Evolutionary conservation across 2,797 vertebrate genomes (phyloP).

Genomic region (Dromococcyx pavoninus): DNA sequence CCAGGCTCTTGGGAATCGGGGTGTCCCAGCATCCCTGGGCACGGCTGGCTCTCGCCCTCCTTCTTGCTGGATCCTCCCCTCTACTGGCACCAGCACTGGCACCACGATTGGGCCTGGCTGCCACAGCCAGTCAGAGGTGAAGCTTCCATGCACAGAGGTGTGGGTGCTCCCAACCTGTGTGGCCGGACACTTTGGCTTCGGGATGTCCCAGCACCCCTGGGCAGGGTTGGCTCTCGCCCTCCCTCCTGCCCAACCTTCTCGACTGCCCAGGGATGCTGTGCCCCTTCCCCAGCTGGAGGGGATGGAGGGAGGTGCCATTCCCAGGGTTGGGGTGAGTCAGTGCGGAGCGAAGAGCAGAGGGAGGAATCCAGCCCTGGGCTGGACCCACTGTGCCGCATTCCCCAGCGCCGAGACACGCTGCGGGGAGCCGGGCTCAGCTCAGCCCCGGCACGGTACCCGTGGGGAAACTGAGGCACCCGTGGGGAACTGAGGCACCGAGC

Average conservation of each 20-base stretch:
- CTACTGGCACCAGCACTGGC: too few relatives aligned
- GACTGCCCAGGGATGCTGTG: background rate
- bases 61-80: too few relatives aligned
- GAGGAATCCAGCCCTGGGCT: constrained; percentile 18
- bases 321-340: background rate
- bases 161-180: background rate
- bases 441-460: background rate
- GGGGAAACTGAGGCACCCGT: constrained; percentile 40
- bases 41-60: too few relatives aligned
- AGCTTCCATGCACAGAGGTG: background rate
- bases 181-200: fast-evolving
- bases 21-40: too few relatives aligned
- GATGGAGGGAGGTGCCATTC: background rate
- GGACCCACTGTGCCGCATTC: constrained; percentile 42
- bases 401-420: background rate
- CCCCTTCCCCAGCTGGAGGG: background rate
- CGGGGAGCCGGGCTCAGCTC: background rate
- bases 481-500: too few relatives aligned
- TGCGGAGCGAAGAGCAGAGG: background rate
- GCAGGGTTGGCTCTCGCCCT: background rate
- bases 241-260: background rate
- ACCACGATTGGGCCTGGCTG: too few relatives aligned
- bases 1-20: too few relatives aligned
- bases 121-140: too few relatives aligned
- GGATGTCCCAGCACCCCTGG: background rate